phyloP scores from a whole-genome alignment of 2,797 vertebrate species.

The Protosalanx chinensis region DNA sequence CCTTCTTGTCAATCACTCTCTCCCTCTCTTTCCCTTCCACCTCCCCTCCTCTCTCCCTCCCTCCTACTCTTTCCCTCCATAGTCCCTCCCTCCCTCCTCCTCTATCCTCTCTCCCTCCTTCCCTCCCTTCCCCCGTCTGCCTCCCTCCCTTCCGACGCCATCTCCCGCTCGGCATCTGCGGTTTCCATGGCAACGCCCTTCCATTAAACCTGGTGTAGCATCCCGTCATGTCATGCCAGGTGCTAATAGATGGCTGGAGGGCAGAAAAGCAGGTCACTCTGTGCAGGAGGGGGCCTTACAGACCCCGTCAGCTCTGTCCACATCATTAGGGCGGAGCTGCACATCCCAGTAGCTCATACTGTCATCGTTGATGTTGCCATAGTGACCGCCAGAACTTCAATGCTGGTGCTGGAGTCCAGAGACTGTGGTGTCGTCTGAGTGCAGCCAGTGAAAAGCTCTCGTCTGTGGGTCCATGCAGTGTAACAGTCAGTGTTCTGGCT shows the following conservation, averaged over 20 bases:
- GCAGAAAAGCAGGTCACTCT: conserved; percentile 20
- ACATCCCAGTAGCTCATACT: not conserved
- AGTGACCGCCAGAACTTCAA: not conserved
- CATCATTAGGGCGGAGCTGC: not conserved
- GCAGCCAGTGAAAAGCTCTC: not conserved
- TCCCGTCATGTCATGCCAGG: conserved; percentile 55
- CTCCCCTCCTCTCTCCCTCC: too few species aligned
- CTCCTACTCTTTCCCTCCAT: too few species aligned
- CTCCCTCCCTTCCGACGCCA: not conserved
- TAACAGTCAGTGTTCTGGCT: too few species aligned
- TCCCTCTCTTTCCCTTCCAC: not conserved
- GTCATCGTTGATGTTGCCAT: not conserved
- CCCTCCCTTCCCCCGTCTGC: not conserved
- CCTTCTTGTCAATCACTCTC: too few species aligned
- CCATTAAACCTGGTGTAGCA: conserved; percentile 51
- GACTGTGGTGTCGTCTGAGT: not conserved
- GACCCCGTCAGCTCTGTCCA: conserved; percentile 5
- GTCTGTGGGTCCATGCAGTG: too few species aligned
- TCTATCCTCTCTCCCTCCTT: conserved; percentile 1
- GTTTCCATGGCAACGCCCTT: conserved; percentile 66
- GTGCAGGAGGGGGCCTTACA: not conserved
- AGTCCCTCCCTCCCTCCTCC: too few species aligned
- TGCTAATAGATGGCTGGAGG: conserved; percentile 67
- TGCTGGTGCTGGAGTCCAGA: not conserved
- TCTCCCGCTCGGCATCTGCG: conserved; percentile 49